Base-by-base conservation (phyloP, 2,113 vertebrate species). In the Megaceryle maxima region DNA sequence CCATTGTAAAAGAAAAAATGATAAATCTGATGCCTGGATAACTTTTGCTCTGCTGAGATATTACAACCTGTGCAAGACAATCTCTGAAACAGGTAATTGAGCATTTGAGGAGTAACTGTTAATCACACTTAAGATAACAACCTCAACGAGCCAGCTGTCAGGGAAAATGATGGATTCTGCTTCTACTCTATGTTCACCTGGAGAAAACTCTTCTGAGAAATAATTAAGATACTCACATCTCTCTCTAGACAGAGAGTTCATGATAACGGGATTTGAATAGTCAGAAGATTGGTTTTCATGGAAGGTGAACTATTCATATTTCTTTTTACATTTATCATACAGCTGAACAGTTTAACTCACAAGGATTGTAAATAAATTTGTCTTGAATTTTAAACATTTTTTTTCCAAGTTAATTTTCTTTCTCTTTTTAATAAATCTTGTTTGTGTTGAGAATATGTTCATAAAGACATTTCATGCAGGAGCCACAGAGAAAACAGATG, bases 71-170 rank as follows among this genome's bases (percentile, higher is more conserved):
- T 68, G 39, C 21, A 83, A 86, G 67, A 35, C 17, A 90, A 72
- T 83, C 68, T 90, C 68, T 88, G 72, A 87, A 92, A 74, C 8
- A 75, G 41, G 56, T 81, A 96, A 85, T 10, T 51, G 48, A 84
- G 66, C 44, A 39, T 94, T 76, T 82, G 66, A 96, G 82, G 80
- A 75, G 55, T 35, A 75, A 25, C 57, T 82, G 77, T 91, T 95
- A 92, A 93, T 94, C 76, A 81, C 1, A 4, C 41, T 85, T 93
- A 83, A 62, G 83, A 81, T 81, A 93, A 68, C 26, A 93, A 68
- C 26, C 22, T 66, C 86, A 53, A 5, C 53, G 83, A 90, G 56
- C 60, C 66, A 81, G 33, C 83, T 94, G 64, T 84, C 83, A 90
- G 56, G 21, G 29, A 46, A 77, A 84, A 28, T 46, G 76, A 91